Evolutionary conservation across 2,113 vertebrate genomes (phyloP), one percentile per base, ranked within the genome.

Genomic region (Nibea albiflora): DNA sequence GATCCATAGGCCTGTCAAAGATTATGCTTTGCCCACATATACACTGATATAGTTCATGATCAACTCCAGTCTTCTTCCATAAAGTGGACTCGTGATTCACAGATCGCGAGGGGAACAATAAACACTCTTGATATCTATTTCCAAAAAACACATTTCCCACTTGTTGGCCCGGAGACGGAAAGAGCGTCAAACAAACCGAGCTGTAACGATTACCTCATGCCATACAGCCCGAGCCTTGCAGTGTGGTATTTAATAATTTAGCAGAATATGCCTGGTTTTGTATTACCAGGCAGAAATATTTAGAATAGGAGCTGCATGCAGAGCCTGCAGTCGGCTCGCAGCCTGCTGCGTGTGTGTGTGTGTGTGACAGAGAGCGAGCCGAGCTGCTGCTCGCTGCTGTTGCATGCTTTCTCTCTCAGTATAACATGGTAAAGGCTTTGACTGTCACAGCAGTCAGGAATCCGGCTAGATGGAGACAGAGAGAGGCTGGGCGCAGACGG

Each of bases 201-300:
- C 53, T 26, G 53, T 24, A 17, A 49, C 1, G 46, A 85, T 85
- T 75, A 84, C 82, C 83, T 86, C 66, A 66, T 76, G 69, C 57
- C 61, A 79, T 5, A 35, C 78, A 76, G 67, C 74, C 61, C 9
- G 46, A 79, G 66, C 70, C 58, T 58, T 42, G 71, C 84, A 84
- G 88, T 78, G 39, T 84, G 49, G 50, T 65, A 50, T 85, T 92
- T 53, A 89, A 89, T 92, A 75, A 88, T 93, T 90, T 17, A 92
- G 65, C 67, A 70, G 60, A 81, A 89, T 85, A 79, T 77, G 58
- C 70, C 52, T 78, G 86, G 81, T 91, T 91, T 92, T 88, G 83
- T 82, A 83, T 90, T 90, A 90, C 87, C 81, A 62, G 67, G 71
- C 75, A 87, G 82, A 90, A 81, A 90, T 86, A 77, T 80, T 85